phyloP scores from a whole-genome alignment of 92 coral and sea anemone genomes.

The Anthopleura xanthogrammica region DNA sequence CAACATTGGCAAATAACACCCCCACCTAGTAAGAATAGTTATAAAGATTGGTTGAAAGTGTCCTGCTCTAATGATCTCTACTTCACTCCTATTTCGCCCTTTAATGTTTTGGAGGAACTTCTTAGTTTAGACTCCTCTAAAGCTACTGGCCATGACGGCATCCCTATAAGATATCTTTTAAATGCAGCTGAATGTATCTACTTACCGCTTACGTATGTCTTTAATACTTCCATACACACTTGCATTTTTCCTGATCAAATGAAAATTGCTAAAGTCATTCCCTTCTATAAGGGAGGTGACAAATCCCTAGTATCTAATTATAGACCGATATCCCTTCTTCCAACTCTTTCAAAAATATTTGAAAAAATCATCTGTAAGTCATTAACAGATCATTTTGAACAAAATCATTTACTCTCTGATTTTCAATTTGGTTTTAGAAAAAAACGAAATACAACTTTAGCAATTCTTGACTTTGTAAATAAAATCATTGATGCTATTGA shows the following conservation, averaged over 20 bases:
- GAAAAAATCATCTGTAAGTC: slow-evolving; percentile 24
- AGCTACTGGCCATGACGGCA: slow-evolving; percentile 31
- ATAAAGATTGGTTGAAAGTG: too few relatives aligned
- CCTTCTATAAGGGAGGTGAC: slow-evolving; percentile 15
- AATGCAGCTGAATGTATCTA: too few relatives aligned
- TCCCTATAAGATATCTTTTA: background rate
- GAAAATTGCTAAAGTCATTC: slow-evolving; percentile 17
- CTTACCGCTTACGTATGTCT: slow-evolving; percentile 16
- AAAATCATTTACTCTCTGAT: slow-evolving; percentile 15
- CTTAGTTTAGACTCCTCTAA: background rate
- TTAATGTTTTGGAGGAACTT: too few relatives aligned
- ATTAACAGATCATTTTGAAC: slow-evolving; percentile 19
- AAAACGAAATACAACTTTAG: slow-evolving; percentile 17
- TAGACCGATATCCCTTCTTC: slow-evolving; percentile 18
- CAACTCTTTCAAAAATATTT: slow-evolving; percentile 29
- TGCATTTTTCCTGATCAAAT: slow-evolving; percentile 8
- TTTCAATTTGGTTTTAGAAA: slow-evolving; percentile 25
- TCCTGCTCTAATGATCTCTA: too few relatives aligned
- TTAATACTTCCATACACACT: slow-evolving; percentile 20
- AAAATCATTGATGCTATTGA: slow-evolving; percentile 29
- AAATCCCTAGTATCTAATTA: slow-evolving; percentile 16
- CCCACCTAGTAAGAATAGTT: too few relatives aligned
- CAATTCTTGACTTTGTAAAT: slow-evolving; percentile 28
- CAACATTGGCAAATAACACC: too few relatives aligned
- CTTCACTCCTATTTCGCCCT: too few relatives aligned